Base-by-base conservation (phyloP, 2,797 vertebrate genomes). In the Catamblyrhynchus diadema region DNA sequence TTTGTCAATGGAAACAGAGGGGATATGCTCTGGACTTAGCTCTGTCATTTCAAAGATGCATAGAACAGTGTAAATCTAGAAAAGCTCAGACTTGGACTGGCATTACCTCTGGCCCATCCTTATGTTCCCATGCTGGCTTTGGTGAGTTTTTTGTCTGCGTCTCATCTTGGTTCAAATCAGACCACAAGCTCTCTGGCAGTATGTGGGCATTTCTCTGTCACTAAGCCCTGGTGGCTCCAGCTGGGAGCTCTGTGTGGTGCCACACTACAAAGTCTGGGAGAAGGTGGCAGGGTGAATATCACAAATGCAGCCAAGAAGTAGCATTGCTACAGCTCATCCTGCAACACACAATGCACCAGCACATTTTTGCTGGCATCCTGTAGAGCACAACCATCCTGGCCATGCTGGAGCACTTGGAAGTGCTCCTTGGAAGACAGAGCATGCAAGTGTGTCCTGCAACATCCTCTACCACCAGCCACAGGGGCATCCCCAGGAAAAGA, bases 1-100 rank as follows among this genome's bases (percentile, higher is more conserved):
- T 62, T 65, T 64, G 25, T 12, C 10, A 39, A 37, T 57, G 22
- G 65, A 77, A 86, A 62, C 10, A 32, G 44, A 28, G 22, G 9
- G 7, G 6, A 54, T n/a, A 5, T 39, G 12, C 41, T 81, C 25
- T 0, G 0, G 22, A 35, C 18, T 53, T 23, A 50, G 12, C 4
- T 50, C 42, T 71, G 53, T 44, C 14, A 13, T 64, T 93, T 60
- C 50, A 69, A 59, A 66, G 48, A 44, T 30, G 12, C 37, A 33
- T 28, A 32, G 30, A 54, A 25, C 12, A 45, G 11, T 0, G 0
- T 45, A 61, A 77, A 33, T 21, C 42, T 82, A 35, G 35, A 54
- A 88, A 81, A 81, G 8, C 30, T 66, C 48, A 56, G 57, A 21
- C 25, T 51, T 77, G 33, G 45, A 22, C 14, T 54, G 47, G 6